phyloP scores from a whole-genome alignment of 2,113 vertebrate genomes.

The Nothobranchius furzeri region DNA sequence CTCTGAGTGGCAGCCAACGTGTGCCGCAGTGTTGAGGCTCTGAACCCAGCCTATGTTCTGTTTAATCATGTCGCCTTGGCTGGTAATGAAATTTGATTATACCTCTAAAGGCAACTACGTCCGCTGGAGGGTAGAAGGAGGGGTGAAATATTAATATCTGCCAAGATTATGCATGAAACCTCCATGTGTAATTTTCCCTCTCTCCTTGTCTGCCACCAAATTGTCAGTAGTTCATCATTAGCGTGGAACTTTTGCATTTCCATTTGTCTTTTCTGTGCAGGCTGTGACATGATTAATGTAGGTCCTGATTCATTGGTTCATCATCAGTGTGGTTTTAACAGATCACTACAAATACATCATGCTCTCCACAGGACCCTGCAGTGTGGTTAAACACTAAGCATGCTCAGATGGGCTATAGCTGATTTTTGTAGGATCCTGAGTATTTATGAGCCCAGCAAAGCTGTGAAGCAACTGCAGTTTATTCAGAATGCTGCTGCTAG shows the following conservation, averaged over 20 bases:
- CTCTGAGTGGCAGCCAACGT: constrained; percentile 63
- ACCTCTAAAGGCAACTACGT: constrained; percentile 88
- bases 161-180: constrained; percentile 99
- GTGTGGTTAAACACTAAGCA: constrained; percentile 58
- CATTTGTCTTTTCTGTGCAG: constrained; percentile 95
- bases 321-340: constrained; percentile 97
- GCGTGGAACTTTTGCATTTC: constrained; percentile 93
- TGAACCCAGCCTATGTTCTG: constrained; percentile 90
- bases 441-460: constrained; percentile 42
- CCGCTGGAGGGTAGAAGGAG: constrained; percentile 48
- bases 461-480: no score
- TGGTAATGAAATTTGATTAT: constrained; percentile 99
- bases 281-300: constrained; percentile 91
- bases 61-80: constrained; percentile 98
- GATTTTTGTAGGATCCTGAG: constrained; percentile 68
- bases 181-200: constrained; percentile 92
- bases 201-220: constrained; percentile 96
- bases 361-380: constrained; percentile 40
- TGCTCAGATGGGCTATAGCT: constrained; percentile 48
- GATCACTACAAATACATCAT: constrained; percentile 88
- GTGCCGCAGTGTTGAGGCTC: constrained; percentile 58
- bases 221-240: constrained; percentile 99
- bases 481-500: no score
- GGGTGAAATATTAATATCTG: constrained; percentile 97
- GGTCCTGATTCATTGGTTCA: constrained; percentile 98